Percentiles rank a stretch among this genome's conserved stretches.
Evolutionary conservation across 2,113 vertebrate genomes (phyloP).

Genomic region (Melanerpes formicivorus): DNA sequence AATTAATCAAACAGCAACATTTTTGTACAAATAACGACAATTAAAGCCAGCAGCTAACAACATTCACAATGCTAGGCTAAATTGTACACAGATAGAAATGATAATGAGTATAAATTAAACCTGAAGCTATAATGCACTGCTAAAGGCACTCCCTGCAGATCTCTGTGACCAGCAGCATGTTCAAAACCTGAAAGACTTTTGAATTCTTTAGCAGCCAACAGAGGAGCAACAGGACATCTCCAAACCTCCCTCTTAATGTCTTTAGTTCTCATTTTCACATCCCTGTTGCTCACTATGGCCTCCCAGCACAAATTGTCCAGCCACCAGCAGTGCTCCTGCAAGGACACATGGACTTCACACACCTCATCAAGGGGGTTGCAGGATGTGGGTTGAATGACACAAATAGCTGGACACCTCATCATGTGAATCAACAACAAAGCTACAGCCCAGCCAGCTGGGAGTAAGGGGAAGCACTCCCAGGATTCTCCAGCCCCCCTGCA

Average conservation of each 20-base stretch:
- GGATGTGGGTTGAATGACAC: background rate
- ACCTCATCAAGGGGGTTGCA: fast-evolving
- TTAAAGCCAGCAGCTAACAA: slow-evolving; percentile 23
- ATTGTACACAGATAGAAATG: background rate
- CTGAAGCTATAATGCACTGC: background rate
- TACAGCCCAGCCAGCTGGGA: background rate
- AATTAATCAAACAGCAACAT: slow-evolving; percentile 7
- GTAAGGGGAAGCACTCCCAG: fast-evolving
- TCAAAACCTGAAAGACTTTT: background rate
- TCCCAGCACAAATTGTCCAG: background rate
- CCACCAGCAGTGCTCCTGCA: background rate
- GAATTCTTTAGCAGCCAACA: background rate
- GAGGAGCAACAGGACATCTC: background rate
- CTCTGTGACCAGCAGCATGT: background rate
- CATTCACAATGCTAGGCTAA: background rate
- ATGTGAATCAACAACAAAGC: background rate
- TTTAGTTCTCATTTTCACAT: background rate
- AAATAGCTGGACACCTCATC: background rate
- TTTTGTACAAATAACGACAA: slow-evolving; percentile 11
- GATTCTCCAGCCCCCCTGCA: fast-evolving
- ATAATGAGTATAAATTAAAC: background rate
- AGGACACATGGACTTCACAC: background rate
- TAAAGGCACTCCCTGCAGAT: background rate
- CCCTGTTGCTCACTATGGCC: background rate
- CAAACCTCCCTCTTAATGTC: fast-evolving